Evolutionary conservation across 2,888 invertebrate species (phyloP).

Genomic region (Biston stratarius): DNA sequence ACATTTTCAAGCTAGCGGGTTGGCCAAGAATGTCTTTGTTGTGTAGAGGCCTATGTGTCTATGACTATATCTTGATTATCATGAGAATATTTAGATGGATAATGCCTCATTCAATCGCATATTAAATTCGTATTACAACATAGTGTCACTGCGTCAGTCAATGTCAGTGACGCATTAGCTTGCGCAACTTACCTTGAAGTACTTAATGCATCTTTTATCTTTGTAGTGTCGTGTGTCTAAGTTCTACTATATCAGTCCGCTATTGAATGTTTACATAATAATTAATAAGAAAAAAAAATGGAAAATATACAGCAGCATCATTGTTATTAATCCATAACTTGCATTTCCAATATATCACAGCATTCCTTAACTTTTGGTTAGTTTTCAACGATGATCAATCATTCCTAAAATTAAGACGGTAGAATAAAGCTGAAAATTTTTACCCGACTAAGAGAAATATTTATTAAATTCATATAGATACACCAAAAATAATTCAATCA

Average conservation of each 20-base stretch:
- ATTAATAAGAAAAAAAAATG: neutral
- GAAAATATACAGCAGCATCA: conserved; percentile 16
- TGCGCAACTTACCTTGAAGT: too few species aligned
- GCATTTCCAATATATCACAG: conserved; percentile 66
- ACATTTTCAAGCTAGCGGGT: too few species aligned
- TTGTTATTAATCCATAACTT: conserved; percentile 10
- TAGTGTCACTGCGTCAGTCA: too few species aligned
- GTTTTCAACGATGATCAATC: conserved; percentile 41
- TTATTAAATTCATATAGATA: neutral
- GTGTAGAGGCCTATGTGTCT: too few species aligned
- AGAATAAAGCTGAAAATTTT: neutral
- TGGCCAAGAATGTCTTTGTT: too few species aligned
- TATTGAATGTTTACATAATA: neutral
- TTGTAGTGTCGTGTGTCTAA: too few species aligned
- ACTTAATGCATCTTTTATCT: too few species aligned
- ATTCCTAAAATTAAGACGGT: neutral
- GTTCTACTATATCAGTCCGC: neutral
- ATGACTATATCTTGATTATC: too few species aligned
- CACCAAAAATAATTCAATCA: neutral
- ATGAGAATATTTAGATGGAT: too few species aligned
- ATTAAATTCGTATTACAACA: too few species aligned
- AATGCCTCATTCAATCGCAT: too few species aligned
- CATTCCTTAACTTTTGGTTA: conserved; percentile 57
- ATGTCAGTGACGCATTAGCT: too few species aligned
- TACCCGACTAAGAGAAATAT: neutral